phyloP scores from a whole-genome alignment of 2,888 invertebrate genomes.

The Synanthedon vespiformis region DNA sequence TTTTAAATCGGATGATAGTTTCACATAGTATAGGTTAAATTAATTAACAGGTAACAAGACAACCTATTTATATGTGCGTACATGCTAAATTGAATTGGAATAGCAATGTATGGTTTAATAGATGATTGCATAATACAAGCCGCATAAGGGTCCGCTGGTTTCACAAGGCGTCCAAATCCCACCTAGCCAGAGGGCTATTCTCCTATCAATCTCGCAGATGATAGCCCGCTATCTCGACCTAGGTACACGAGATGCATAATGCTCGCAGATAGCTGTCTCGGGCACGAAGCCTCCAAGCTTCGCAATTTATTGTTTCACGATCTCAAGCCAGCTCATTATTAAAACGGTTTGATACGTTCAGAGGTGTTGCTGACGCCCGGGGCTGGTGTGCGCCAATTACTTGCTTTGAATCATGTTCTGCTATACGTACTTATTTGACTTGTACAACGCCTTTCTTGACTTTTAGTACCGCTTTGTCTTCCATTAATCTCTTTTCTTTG shows the following conservation, averaged over 20 bases:
- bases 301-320: constrained; percentile 72
- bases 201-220: constrained; percentile 69
- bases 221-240: constrained; percentile 57
- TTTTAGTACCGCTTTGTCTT: constrained; percentile 41
- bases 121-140: constrained; percentile 34
- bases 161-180: constrained; percentile 48
- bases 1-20: too few species aligned
- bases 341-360: constrained; percentile 69
- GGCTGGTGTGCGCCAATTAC: constrained; percentile 63
- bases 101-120: constrained; percentile 20
- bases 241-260: constrained; percentile 63
- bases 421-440: constrained; percentile 43
- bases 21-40: too few species aligned
- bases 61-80: too few species aligned
- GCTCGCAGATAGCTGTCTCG: constrained; percentile 67
- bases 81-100: too few species aligned
- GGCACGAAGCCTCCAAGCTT: constrained; percentile 69
- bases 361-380: constrained; percentile 66
- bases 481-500: constrained; percentile 6
- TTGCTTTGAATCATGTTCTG: constrained; percentile 28
- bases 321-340: constrained; percentile 67
- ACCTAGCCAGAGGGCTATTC: constrained; percentile 59
- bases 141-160: constrained; percentile 18
- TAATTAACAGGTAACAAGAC: too few species aligned
- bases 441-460: constrained; percentile 48